Conservation (phyloP, 1,140 invertebrate species). For the Cyclargus thomasi region DNA sequence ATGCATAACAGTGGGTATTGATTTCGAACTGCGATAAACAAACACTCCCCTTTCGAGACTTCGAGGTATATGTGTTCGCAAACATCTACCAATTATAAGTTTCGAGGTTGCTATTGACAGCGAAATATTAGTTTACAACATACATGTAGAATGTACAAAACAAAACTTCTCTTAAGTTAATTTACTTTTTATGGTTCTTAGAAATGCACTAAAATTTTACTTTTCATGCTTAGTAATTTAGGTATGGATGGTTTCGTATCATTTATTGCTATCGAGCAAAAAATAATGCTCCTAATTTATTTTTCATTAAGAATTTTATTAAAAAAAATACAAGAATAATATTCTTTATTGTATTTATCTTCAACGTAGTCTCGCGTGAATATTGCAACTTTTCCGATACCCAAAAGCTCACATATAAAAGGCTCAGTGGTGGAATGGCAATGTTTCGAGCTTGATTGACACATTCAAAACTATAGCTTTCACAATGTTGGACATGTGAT, state of each 20-base stretch:
- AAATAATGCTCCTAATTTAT: too few species aligned
- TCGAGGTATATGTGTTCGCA: neutral
- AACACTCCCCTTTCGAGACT: neutral
- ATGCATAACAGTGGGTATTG: too few species aligned
- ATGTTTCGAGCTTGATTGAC: neutral
- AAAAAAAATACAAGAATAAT: too few species aligned
- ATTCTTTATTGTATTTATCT: too few species aligned
- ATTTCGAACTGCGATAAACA: neutral
- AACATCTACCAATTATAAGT: neutral
- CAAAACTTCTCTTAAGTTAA: neutral
- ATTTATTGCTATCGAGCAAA: too few species aligned
- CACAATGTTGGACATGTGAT: neutral
- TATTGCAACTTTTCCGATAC: neutral
- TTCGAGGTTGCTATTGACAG: neutral
- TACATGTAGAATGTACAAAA: neutral
- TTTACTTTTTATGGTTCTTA: too few species aligned
- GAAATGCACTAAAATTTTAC: too few species aligned
- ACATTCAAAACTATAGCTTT: neutral
- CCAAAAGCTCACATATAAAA: neutral
- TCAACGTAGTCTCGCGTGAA: neutral
- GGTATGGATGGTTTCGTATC: too few species aligned
- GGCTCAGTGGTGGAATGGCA: neutral
- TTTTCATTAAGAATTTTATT: too few species aligned
- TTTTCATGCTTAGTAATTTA: too few species aligned
- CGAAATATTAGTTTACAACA: neutral